Evolutionary conservation across 2,888 invertebrate species (phyloP).

Genomic region (Microchrysa polita): DNA sequence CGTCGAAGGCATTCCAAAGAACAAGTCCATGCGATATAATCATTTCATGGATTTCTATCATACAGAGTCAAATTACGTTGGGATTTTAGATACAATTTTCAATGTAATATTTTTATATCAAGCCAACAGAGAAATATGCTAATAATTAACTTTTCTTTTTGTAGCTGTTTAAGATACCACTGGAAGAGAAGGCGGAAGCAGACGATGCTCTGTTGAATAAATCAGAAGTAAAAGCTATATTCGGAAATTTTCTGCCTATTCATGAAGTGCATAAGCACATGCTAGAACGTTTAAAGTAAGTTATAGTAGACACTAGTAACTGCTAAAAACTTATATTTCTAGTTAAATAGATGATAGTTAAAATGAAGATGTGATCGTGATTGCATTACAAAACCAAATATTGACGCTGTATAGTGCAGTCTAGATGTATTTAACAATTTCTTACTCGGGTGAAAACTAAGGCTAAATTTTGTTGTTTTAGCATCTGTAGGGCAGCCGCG

Average conservation of each 20-base stretch:
- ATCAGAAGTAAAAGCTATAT: conserved; percentile 93
- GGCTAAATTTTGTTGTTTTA: no score
- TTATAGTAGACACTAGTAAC: no score
- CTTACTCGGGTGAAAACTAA: no score
- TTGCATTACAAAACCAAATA: no score
- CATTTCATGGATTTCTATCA: conserved; percentile 85
- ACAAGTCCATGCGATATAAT: conserved; percentile 64
- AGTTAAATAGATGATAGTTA: no score
- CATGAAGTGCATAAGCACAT: conserved; percentile 90
- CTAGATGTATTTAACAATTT: no score
- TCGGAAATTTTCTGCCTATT: conserved; percentile 94
- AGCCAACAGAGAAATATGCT: not conserved
- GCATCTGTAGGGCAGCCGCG: no score
- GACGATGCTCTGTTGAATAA: conserved; percentile 82
- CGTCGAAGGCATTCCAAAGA: conserved; percentile 60
- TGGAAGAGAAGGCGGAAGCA: conserved; percentile 86
- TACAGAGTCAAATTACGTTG: conserved; percentile 98
- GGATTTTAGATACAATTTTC: conserved; percentile 91
- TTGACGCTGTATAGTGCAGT: no score
- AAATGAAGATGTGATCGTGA: no score
- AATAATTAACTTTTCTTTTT: conserved; percentile 52
- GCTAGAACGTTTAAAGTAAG: conserved; percentile 67
- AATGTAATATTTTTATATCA: conserved; percentile 68
- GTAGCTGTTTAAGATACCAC: conserved; percentile 91
- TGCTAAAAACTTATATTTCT: no score